Evolutionary conservation across 2,888 invertebrate species (phyloP).

Genomic region (Xestia rhomboidea): DNA sequence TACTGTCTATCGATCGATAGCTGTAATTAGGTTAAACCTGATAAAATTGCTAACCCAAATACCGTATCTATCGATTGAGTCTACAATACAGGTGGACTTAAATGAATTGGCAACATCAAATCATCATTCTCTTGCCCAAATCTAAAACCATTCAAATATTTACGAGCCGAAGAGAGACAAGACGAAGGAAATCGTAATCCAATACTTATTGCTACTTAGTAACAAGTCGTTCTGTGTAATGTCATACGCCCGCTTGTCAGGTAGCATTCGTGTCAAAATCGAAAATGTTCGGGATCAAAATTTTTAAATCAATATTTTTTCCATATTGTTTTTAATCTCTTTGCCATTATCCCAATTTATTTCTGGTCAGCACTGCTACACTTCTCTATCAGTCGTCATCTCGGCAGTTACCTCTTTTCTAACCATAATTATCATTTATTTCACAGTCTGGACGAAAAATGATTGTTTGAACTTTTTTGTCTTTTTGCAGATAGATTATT

Average conservation of each 20-base stretch:
- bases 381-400: background rate
- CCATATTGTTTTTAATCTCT: background rate
- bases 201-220: background rate
- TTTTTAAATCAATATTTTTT: too few species aligned
- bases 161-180: background rate
- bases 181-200: background rate
- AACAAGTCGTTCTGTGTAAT: background rate
- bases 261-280: background rate
- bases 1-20: slow-evolving; percentile 9
- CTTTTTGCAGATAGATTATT: too few species aligned
- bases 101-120: background rate
- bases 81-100: background rate
- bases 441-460: background rate
- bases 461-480: background rate
- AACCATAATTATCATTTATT: background rate
- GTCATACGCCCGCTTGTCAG: background rate
- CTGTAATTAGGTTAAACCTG: slow-evolving; percentile 34
- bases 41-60: slow-evolving; percentile 9
- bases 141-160: too few species aligned
- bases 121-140: background rate
- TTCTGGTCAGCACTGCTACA: background rate
- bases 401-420: background rate
- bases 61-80: background rate
- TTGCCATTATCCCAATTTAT: background rate
- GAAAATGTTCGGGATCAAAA: background rate